Evolutionary conservation across 2,797 vertebrate species (phyloP).

Genomic region (Melanotaenia trifasciata): DNA sequence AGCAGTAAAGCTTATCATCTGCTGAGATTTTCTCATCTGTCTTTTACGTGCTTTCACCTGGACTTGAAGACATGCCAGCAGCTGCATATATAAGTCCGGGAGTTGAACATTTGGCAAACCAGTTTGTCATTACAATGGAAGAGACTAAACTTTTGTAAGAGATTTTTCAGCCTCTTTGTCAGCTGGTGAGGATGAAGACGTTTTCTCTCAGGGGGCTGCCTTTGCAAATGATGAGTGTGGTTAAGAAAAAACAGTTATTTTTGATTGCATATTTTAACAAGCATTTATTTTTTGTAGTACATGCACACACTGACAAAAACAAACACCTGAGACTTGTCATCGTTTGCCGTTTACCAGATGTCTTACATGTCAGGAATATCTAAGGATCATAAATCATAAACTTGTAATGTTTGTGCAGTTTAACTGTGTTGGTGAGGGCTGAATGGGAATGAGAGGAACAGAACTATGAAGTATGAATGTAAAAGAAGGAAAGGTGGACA

Average conservation of each 20-base stretch:
- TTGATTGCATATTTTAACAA: constrained; percentile 9
- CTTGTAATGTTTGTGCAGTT: constrained; percentile 73
- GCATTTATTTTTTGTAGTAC: no score
- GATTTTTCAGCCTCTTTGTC: constrained; percentile 39
- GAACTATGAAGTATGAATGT: constrained; percentile 18
- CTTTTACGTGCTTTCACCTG: constrained; percentile 61
- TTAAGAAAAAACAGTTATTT: constrained; percentile 8
- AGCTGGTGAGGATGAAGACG: constrained; percentile 43
- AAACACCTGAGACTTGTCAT: constrained; percentile 75
- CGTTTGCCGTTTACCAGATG: constrained; percentile 56
- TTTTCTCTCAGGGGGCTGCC: constrained; percentile 9
- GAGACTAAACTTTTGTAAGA: constrained; percentile 47
- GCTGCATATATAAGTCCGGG: constrained; percentile 77
- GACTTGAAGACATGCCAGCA: constrained; percentile 82
- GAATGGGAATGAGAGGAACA: constrained; percentile 39
- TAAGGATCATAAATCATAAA: constrained; percentile 68
- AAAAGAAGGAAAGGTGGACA: background rate
- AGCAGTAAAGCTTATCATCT: constrained; percentile 84
- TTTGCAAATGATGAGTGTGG: constrained; percentile 6
- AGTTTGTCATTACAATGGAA: constrained; percentile 72
- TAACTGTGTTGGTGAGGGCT: constrained; percentile 61
- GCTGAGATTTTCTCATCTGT: constrained; percentile 67
- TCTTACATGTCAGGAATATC: constrained; percentile 62
- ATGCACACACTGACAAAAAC: background rate
- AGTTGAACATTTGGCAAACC: constrained; percentile 80